phyloP scores from a whole-genome alignment of 2,888 invertebrate genomes.

The Cenopis cana region DNA sequence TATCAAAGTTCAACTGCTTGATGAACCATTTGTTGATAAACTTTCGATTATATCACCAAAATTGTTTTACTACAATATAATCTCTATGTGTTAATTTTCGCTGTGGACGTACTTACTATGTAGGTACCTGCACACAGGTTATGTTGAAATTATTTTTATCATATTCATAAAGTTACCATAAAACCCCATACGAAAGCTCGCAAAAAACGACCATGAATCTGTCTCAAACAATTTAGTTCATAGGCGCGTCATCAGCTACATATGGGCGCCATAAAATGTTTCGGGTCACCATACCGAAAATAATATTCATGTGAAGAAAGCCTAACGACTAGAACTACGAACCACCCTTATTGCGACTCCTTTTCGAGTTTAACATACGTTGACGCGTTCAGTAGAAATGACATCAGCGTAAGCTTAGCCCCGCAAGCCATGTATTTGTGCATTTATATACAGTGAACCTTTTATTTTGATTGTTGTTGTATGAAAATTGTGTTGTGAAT shows the following conservation, averaged over 20 bases:
- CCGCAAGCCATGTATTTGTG: constrained; percentile 6
- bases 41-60: no score
- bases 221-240: constrained; percentile 44
- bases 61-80: no score
- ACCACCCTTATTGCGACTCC: not conserved
- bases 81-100: no score
- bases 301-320: constrained; percentile 61
- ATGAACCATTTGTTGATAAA: no score
- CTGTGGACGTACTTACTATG: no score
- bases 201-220: constrained; percentile 29
- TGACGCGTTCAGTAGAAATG: not conserved
- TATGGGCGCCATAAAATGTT: constrained; percentile 55
- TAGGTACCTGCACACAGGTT: not conserved
- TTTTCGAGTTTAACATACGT: not conserved
- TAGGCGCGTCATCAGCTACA: constrained; percentile 45
- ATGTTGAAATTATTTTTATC: not conserved
- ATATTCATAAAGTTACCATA: not conserved
- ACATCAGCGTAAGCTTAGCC: not conserved
- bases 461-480: constrained; percentile 3
- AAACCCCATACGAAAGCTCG: constrained; percentile 7
- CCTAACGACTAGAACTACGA: constrained; percentile 44
- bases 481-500: constrained; percentile 28
- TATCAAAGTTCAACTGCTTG: no score
- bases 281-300: constrained; percentile 55
- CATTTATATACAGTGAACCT: not conserved